phyloP scores from a whole-genome alignment of 1,140 invertebrate species.

The Adelges cooleyi region DNA sequence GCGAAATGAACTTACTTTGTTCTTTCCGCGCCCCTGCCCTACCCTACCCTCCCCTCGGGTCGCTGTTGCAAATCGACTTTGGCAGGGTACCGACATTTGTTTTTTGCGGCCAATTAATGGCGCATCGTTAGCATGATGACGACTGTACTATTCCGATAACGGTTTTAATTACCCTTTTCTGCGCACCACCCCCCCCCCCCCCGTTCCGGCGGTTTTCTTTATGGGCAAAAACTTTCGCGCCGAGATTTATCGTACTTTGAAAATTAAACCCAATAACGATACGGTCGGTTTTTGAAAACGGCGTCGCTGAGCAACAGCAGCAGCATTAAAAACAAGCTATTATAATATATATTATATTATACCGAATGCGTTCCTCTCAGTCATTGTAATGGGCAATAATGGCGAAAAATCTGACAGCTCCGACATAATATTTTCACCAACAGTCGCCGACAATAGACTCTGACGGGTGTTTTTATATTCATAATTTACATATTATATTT shows the following conservation, averaged over 20 bases:
- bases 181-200: no score
- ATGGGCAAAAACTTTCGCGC: background rate
- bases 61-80: background rate
- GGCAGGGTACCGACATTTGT: background rate
- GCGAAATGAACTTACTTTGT: slow-evolving; percentile 7
- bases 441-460: background rate
- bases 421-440: slow-evolving; percentile 3
- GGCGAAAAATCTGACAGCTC: slow-evolving; percentile 3
- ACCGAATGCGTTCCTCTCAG: background rate
- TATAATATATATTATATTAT: no score
- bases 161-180: slow-evolving; percentile 22
- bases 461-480: background rate
- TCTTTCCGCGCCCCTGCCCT: background rate
- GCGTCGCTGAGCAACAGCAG: background rate
- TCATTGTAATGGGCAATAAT: background rate
- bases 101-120: slow-evolving; percentile 16
- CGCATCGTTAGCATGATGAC: slow-evolving; percentile 11
- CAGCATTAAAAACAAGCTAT: slow-evolving; percentile 1
- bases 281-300: background rate
- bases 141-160: slow-evolving; percentile 25
- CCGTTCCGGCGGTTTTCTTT: background rate
- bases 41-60: background rate
- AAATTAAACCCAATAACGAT: slow-evolving; percentile 20
- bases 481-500: background rate
- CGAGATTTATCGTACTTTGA: slow-evolving; percentile 10